These are phyloP conservation scores for Labeo catla DNA, from an alignment of 2,113 vertebrate genomes.

Conservation along the genomic window DNA sequence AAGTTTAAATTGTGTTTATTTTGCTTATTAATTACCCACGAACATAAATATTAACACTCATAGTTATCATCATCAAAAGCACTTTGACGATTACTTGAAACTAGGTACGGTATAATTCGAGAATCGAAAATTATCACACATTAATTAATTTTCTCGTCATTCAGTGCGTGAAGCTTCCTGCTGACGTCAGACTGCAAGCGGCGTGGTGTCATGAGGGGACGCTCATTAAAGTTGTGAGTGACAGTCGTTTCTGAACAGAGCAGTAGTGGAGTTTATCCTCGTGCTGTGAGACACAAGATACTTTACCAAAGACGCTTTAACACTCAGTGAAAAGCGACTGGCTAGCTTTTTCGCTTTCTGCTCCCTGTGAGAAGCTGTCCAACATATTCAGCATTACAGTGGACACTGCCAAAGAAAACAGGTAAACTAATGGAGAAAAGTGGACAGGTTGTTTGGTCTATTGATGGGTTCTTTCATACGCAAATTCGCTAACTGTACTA, in stretches of 20 bases:
- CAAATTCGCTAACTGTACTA: background rate
- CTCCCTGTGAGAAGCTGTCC: background rate
- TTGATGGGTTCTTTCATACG: background rate
- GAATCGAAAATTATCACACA: background rate
- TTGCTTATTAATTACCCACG: background rate
- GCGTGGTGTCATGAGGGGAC: conserved; percentile 3
- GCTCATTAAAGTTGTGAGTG: conserved; percentile 33
- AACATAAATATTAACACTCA: background rate
- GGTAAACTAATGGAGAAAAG: background rate
- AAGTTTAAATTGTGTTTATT: too few species aligned
- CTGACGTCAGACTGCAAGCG: conserved; percentile 11
- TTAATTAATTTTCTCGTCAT: background rate
- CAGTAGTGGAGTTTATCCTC: conserved; percentile 12
- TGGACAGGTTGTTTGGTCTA: background rate
- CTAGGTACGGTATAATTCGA: background rate
- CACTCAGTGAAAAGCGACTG: conserved; percentile 21
- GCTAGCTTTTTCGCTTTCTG: background rate
- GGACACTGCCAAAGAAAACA: conserved; percentile 12
- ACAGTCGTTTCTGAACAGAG: conserved; percentile 8
- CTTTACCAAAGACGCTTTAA: background rate
- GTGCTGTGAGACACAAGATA: background rate
- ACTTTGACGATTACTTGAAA: background rate
- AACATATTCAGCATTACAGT: background rate
- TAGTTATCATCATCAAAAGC: background rate
- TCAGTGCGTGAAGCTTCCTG: background rate